Evolutionary conservation across 2,888 invertebrate species (phyloP).

Genomic region (Nemotelus pantherinus): DNA sequence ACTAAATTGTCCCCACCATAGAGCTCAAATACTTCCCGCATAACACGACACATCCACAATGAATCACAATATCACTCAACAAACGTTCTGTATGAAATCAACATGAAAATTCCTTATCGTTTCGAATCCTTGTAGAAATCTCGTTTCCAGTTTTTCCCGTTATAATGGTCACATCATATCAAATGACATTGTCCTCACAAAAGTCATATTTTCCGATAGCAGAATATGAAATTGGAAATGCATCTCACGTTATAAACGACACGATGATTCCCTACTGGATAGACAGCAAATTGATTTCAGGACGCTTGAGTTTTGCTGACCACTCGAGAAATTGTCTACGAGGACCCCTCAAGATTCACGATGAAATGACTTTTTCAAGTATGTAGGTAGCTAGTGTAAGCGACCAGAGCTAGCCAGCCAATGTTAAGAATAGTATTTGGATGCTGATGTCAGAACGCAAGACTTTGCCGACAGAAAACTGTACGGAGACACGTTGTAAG

Average conservation of each 20-base stretch:
- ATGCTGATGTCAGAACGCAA: no score
- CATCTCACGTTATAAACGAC: constrained; percentile 39
- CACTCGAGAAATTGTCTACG: constrained; percentile 38
- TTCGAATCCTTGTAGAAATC: constrained; percentile 11
- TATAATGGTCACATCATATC: constrained; percentile 34
- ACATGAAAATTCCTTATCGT: constrained; percentile 15
- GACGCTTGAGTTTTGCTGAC: constrained; percentile 40
- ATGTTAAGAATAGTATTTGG: no score
- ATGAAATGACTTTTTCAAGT: not conserved
- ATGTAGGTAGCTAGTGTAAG: no score
- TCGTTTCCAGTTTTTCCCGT: not conserved
- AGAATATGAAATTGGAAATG: constrained; percentile 32
- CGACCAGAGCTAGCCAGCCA: no score
- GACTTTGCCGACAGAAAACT: no score
- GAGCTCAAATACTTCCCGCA: not conserved
- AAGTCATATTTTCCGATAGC: constrained; percentile 16
- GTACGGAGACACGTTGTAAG: constrained; percentile 14
- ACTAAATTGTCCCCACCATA: not conserved
- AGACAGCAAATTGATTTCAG: constrained; percentile 41
- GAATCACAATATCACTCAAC: not conserved
- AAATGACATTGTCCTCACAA: constrained; percentile 33
- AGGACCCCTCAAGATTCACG: constrained; percentile 8
- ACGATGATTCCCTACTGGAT: constrained; percentile 36
- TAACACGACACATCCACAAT: not conserved
- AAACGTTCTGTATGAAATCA: constrained; percentile 18